Evolutionary conservation across 2,888 invertebrate species (phyloP).

Genomic region (Apamea epomidion): DNA sequence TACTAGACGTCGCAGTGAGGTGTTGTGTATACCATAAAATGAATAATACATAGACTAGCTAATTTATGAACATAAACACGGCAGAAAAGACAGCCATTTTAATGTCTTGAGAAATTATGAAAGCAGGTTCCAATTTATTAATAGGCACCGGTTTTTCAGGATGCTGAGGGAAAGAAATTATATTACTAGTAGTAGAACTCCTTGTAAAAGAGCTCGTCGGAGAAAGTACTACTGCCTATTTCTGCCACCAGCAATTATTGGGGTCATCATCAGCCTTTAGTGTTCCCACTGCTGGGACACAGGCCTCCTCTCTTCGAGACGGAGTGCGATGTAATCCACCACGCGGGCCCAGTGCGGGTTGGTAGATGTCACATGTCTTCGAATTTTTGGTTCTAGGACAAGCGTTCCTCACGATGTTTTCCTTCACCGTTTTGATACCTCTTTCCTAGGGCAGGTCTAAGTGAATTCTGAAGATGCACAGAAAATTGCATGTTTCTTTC

Average conservation of each 20-base stretch:
- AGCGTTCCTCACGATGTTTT: no score
- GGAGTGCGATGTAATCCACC: no score
- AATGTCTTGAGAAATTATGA: constrained; percentile 47
- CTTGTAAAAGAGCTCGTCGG: background rate
- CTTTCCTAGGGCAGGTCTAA: background rate
- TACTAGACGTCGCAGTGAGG: background rate
- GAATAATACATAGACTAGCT: constrained; percentile 40
- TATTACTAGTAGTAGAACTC: background rate
- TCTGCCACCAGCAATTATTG: background rate
- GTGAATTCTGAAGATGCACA: no score
- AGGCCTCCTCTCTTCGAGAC: no score
- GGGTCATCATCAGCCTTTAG: no score
- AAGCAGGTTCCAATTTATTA: constrained; percentile 34
- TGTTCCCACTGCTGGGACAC: no score
- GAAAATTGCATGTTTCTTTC: background rate
- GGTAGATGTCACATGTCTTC: no score
- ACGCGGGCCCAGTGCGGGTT: no score
- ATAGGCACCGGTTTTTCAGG: constrained; percentile 35
- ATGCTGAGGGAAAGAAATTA: constrained; percentile 12
- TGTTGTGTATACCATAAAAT: constrained; percentile 22
- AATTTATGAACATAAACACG: constrained; percentile 37
- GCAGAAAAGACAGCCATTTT: constrained; percentile 30
- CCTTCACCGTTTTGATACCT: no score
- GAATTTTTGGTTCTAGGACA: no score
- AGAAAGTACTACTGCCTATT: background rate